These are phyloP conservation scores for Bradypodion ventrale DNA, from an alignment of 2,797 vertebrate genomes.

Conservation along the genomic window DNA sequence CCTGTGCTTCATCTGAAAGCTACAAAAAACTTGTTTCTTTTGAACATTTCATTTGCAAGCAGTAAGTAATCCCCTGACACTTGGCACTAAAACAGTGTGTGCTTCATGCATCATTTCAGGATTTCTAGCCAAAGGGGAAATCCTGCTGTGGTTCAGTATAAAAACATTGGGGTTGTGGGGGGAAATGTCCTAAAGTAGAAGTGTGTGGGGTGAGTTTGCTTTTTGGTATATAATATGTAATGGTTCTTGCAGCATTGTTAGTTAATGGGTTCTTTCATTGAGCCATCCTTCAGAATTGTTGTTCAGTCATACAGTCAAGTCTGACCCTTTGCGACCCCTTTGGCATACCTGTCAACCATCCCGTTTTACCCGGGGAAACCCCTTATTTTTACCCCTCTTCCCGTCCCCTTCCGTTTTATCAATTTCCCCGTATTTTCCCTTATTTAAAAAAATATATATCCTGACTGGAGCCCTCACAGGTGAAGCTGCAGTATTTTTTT, in stretches of 20 bases:
- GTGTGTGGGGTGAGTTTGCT: not conserved
- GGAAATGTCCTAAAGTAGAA: slow-evolving; percentile 32
- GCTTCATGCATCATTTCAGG: slow-evolving; percentile 17
- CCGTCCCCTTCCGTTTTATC: no score
- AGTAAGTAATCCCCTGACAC: not conserved
- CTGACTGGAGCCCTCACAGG: no score
- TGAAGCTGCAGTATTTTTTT: no score
- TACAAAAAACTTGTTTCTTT: slow-evolving; percentile 16
- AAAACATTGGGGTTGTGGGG: slow-evolving; percentile 27
- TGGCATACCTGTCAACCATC: no score
- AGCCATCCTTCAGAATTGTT: not conserved
- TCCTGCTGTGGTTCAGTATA: slow-evolving; percentile 9
- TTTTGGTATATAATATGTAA: slow-evolving; percentile 5
- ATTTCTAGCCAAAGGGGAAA: slow-evolving; percentile 35
- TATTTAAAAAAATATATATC: no score
- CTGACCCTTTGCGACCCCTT: no score
- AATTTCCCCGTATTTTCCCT: no score
- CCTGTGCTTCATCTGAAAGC: slow-evolving; percentile 14
- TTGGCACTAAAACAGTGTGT: not conserved
- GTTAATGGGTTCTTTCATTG: not conserved
- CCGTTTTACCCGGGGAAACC: no score
- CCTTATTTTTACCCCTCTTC: no score
- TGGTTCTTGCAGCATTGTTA: not conserved
- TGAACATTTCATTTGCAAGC: slow-evolving; percentile 14
- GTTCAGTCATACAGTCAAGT: no score